Evolutionary conservation across 2,888 invertebrate species (phyloP).

Genomic region (Drosophila kanekoi): DNA sequence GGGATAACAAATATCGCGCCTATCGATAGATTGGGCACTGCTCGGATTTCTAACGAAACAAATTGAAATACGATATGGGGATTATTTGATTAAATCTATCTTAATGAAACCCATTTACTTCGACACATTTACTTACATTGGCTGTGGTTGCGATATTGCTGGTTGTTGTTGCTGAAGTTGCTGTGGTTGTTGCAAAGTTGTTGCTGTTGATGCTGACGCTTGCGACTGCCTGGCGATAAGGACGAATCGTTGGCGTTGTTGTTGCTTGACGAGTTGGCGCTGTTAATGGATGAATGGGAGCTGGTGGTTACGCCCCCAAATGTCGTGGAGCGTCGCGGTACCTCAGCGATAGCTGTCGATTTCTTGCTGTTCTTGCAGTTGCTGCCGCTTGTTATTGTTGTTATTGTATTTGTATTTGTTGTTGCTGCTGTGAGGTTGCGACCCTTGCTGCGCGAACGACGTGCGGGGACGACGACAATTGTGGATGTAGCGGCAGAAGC

Average conservation of each 20-base stretch:
- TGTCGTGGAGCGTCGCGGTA: slow-evolving; percentile 37
- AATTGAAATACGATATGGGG: too few species aligned
- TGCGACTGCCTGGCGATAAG: slow-evolving; percentile 65
- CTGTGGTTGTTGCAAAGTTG: slow-evolving; percentile 28
- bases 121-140: slow-evolving; percentile 54
- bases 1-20: too few species aligned
- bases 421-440: slow-evolving; percentile 26
- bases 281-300: slow-evolving; percentile 31
- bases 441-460: slow-evolving; percentile 61
- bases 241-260: slow-evolving; percentile 47
- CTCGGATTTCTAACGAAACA: too few species aligned
- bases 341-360: slow-evolving; percentile 26
- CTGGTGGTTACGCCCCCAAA: slow-evolving; percentile 26
- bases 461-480: slow-evolving; percentile 26
- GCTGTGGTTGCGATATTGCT: slow-evolving; percentile 22
- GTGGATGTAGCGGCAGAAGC: slow-evolving; percentile 36
- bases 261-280: slow-evolving; percentile 34
- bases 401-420: slow-evolving; percentile 2
- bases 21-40: too few species aligned
- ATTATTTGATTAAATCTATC: too few species aligned
- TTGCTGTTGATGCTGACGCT: slow-evolving; percentile 67
- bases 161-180: slow-evolving; percentile 26
- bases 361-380: slow-evolving; percentile 33
- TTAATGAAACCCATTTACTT: too few species aligned
- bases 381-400: slow-evolving; percentile 26